These are phyloP conservation scores for Scaptomyza cyrtandrae DNA, from an alignment of 2,888 invertebrate genomes.

Conservation along the genomic window DNA sequence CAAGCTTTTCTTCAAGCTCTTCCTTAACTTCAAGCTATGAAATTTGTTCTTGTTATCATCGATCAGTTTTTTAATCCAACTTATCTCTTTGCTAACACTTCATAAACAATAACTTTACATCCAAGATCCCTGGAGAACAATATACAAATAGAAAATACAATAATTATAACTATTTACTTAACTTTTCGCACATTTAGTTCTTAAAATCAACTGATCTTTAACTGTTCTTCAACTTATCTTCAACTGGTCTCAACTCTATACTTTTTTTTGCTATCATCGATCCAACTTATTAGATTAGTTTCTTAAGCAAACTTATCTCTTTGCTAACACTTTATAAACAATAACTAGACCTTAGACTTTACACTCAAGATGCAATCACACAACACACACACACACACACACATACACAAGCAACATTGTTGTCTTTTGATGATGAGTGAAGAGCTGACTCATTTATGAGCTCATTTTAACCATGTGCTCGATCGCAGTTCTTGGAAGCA, in stretches of 20 bases:
- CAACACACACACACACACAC: not conserved
- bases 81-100: too few species aligned
- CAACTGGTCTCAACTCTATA: not conserved
- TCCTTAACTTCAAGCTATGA: too few species aligned
- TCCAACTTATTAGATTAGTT: not conserved
- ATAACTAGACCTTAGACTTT: not conserved
- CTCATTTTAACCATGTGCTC: constrained; percentile 42
- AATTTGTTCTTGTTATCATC: too few species aligned
- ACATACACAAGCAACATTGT: not conserved
- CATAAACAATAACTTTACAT: too few species aligned
- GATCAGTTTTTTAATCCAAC: too few species aligned
- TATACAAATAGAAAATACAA: too few species aligned
- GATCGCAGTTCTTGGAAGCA: constrained; percentile 47
- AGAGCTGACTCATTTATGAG: constrained; percentile 47
- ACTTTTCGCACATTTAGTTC: too few species aligned
- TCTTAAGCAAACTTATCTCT: not conserved
- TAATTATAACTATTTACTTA: too few species aligned
- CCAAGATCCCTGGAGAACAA: too few species aligned
- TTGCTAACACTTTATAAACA: not conserved
- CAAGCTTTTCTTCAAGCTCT: too few species aligned
- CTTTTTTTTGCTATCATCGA: not conserved
- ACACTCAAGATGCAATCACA: not conserved
- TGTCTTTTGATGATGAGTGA: not conserved
- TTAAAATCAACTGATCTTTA: too few species aligned
- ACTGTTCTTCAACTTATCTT: too few species aligned